A percentile compares a stretch with the other conserved stretches of the same genome.
Evolutionary conservation across 2,888 invertebrate species (phyloP).

Genomic region (Microplitis manilae): DNA sequence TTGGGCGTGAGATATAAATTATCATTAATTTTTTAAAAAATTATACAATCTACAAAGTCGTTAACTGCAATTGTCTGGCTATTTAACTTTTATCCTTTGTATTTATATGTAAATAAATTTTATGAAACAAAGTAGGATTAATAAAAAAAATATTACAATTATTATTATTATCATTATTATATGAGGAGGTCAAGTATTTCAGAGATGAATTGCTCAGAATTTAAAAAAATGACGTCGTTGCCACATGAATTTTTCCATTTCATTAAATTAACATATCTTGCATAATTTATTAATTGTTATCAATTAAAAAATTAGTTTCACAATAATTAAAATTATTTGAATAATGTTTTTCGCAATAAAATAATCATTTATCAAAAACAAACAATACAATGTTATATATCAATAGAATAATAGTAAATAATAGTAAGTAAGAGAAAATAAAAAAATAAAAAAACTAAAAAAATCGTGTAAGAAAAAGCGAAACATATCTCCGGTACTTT

Average conservation of each 20-base stretch:
- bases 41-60: background rate
- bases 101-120: conserved; percentile 10
- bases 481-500: background rate
- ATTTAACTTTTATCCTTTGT: background rate
- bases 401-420: conserved; percentile 7
- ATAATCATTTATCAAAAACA: background rate
- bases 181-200: conserved; percentile 6
- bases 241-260: too few species aligned
- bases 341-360: background rate
- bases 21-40: background rate
- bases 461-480: background rate
- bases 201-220: background rate
- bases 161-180: too few species aligned
- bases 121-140: background rate
- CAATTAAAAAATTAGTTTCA: background rate
- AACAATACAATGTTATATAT: conserved; percentile 20
- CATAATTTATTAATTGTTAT: background rate
- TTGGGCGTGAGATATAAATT: conserved; percentile 6
- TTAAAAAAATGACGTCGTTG: too few species aligned
- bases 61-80: background rate
- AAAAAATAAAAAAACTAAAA: conserved; percentile 4
- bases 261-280: too few species aligned
- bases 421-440: conserved; percentile 11
- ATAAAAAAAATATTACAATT: too few species aligned
- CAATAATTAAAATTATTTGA: background rate